phyloP scores from a whole-genome alignment of 2,797 vertebrate genomes.

The Rhabdophis nuchalis region DNA sequence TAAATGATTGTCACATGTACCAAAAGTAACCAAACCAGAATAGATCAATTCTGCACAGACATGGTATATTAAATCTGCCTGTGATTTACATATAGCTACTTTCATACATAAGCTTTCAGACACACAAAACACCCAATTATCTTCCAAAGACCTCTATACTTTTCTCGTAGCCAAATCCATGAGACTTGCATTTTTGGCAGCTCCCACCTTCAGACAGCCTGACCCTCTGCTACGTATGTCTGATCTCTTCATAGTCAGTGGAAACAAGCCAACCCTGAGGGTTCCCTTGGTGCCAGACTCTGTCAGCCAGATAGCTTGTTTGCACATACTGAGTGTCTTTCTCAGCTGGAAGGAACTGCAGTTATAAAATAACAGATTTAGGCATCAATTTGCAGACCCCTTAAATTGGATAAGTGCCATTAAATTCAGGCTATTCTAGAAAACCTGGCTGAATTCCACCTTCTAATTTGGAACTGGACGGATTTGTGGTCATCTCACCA shows the following conservation, averaged over 20 bases:
- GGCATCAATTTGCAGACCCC: conserved; percentile 8
- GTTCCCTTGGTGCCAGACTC: not conserved
- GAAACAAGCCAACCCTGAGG: not conserved
- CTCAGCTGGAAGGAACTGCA: conserved; percentile 12
- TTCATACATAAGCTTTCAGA: conserved; percentile 26
- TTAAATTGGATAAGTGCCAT: not conserved
- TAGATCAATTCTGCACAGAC: not conserved
- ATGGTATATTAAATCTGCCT: conserved; percentile 4
- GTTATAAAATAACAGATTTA: conserved; percentile 21
- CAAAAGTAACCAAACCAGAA: not conserved
- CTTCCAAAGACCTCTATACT: conserved; percentile 19
- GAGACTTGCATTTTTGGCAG: conserved; percentile 17
- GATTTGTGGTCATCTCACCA: not conserved
- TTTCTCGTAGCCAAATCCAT: conserved; percentile 22
- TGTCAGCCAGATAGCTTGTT: conserved; percentile 19
- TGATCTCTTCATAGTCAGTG: not conserved
- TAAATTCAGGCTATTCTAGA: conserved; percentile 1
- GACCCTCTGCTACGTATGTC: conserved; percentile 18
- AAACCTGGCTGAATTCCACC: not conserved
- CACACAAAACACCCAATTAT: not conserved
- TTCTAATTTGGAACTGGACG: not conserved
- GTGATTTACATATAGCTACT: conserved; percentile 8
- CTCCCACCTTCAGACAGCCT: conserved; percentile 17
- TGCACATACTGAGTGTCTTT: conserved; percentile 23
- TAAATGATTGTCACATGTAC: not conserved